phyloP scores from a whole-genome alignment of 2,888 invertebrate species.

The Synanthedon myopaeformis region DNA sequence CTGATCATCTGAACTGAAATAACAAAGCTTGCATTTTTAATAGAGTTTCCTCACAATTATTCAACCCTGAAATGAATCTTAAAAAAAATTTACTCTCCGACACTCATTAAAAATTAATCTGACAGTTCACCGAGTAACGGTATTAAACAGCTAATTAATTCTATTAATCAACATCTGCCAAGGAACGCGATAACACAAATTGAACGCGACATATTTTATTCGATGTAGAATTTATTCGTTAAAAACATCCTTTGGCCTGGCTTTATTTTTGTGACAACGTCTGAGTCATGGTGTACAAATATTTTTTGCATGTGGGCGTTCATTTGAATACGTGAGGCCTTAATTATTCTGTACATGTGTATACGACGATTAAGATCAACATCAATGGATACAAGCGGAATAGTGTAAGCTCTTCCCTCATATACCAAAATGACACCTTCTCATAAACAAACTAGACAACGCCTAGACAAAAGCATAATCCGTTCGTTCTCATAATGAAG shows the following conservation, averaged over 20 bases:
- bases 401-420: neutral
- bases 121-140: neutral
- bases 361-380: neutral
- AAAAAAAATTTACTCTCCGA: too few species aligned
- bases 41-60: too few species aligned
- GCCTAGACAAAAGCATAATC: conserved; percentile 44
- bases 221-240: neutral
- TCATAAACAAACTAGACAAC: conserved; percentile 18
- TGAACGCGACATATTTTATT: neutral
- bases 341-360: conserved; percentile 4
- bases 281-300: conserved; percentile 12
- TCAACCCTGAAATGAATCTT: too few species aligned
- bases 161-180: conserved; percentile 19
- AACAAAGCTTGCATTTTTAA: too few species aligned
- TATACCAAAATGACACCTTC: neutral
- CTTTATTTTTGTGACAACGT: conserved; percentile 7
- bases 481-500: conserved; percentile 27
- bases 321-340: conserved; percentile 3
- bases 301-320: conserved; percentile 6
- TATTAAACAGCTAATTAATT: conserved; percentile 21
- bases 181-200: conserved; percentile 4
- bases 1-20: too few species aligned
- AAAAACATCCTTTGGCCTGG: neutral
- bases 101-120: neutral
- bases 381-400: neutral